phyloP scores from a whole-genome alignment of 2,888 invertebrate genomes.

The Idaea dimidiata region DNA sequence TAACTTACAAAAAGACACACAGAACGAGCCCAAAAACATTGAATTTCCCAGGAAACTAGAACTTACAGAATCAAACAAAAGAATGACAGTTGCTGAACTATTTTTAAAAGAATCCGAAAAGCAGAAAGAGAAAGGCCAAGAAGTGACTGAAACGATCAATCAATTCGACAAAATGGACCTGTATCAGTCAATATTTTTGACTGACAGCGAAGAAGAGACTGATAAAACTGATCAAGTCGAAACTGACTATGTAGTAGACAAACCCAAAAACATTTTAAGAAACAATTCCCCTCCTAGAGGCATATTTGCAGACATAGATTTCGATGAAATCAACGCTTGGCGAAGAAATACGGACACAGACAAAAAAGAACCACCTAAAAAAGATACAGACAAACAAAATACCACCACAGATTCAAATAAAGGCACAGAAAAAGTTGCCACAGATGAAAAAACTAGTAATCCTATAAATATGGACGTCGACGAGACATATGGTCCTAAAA shows the following conservation, averaged over 20 bases:
- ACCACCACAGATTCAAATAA: constrained; percentile 23
- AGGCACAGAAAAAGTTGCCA: constrained; percentile 16
- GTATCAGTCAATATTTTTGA: constrained; percentile 94
- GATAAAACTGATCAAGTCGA: constrained; percentile 22
- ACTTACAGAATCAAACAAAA: constrained; percentile 40
- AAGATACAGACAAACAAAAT: constrained; percentile 8
- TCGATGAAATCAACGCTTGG: constrained; percentile 80
- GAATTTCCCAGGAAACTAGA: constrained; percentile 6
- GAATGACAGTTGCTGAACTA: constrained; percentile 72
- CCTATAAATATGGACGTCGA: constrained; percentile 23
- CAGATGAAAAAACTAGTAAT: constrained; percentile 14
- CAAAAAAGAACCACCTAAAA: constrained; percentile 25
- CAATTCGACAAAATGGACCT: constrained; percentile 84
- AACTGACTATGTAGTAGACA: constrained; percentile 48
- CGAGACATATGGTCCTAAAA: constrained; percentile 80
- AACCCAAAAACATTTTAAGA: constrained; percentile 79
- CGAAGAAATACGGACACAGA: constrained; percentile 43
- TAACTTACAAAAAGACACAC: constrained; percentile 9
- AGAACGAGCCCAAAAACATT: background rate
- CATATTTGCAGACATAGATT: constrained; percentile 84
- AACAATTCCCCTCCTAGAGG: constrained; percentile 87
- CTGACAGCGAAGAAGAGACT: constrained; percentile 86
- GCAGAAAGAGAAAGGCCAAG: constrained; percentile 44
- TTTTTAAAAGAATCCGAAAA: constrained; percentile 72
- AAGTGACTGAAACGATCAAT: constrained; percentile 65